Conservation (phyloP, 2,797 vertebrate genomes). For the Xiphorhynchus erythropygius region DNA sequence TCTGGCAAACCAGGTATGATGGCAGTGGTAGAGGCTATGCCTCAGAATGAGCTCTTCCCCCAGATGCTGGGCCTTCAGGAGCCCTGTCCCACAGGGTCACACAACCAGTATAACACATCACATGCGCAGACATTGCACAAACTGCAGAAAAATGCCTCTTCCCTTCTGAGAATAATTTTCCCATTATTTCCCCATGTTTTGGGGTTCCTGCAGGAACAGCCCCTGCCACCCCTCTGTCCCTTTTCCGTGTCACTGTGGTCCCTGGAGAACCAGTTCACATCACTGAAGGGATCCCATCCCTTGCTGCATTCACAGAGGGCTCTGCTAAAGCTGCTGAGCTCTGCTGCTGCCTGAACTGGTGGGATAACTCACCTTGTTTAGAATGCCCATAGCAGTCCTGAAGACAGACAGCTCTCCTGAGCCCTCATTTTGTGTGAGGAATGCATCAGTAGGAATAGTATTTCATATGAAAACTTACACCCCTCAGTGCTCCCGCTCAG, state of each 20-base stretch:
- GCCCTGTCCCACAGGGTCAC: background rate
- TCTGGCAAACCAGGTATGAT: background rate
- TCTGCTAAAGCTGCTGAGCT: no score
- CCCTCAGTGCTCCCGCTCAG: background rate
- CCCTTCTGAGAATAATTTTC: background rate
- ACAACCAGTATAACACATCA: fast-evolving
- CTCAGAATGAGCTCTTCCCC: background rate
- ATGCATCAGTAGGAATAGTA: background rate
- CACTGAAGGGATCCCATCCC: background rate
- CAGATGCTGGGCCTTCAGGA: background rate
- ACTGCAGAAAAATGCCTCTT: background rate
- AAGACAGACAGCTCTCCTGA: no score
- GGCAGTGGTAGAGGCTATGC: background rate
- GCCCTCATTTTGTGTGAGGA: background rate
- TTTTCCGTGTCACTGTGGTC: background rate
- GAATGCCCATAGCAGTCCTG: no score
- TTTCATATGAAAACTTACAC: background rate
- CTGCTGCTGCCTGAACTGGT: no score
- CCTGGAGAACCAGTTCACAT: background rate
- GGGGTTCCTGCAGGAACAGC: background rate
- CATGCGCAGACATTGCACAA: background rate
- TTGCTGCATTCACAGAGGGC: no score
- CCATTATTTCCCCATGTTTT: background rate
- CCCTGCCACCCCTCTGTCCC: background rate
- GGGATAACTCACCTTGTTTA: no score